Conservation (phyloP, 2,113 vertebrate species). For the Telmatochromis sp. region DNA sequence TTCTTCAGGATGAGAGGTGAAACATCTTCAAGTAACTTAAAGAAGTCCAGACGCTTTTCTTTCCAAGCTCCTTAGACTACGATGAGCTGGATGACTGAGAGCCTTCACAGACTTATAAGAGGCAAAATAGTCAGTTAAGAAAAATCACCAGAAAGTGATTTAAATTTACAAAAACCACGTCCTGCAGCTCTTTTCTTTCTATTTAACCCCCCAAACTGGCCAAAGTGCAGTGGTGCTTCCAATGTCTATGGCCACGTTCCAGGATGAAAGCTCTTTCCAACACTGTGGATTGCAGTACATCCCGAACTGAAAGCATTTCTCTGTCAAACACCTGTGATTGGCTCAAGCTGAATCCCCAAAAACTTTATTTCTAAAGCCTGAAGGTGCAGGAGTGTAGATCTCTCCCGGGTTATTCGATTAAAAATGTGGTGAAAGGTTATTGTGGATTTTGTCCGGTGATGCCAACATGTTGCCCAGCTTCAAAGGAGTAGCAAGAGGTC, state of each 20-base stretch:
- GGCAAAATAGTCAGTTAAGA: neutral
- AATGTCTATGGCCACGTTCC: neutral
- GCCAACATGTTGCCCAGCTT: neutral
- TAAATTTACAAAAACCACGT: rapidly evolving
- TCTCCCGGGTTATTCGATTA: neutral
- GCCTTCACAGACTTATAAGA: neutral
- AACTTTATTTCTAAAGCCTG: neutral
- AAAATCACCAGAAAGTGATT: neutral
- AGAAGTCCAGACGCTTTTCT: neutral
- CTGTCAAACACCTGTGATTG: neutral
- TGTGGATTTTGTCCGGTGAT: neutral
- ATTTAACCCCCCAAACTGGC: neutral
- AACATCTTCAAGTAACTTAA: neutral
- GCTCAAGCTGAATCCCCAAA: neutral
- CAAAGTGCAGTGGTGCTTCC: neutral
- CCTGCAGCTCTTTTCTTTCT: neutral
- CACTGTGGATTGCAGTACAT: neutral
- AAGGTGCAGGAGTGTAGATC: neutral
- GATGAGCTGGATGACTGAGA: neutral
- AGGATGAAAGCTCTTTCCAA: neutral
- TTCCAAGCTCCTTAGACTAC: neutral
- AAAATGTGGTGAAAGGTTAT: neutral
- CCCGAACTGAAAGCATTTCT: rapidly evolving
- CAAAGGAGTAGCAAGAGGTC: neutral
- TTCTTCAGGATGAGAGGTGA: neutral